Evolutionary conservation across 2,888 invertebrate species (phyloP), one percentile per base, ranked within the genome.

Genomic region (Ophraella communa): DNA sequence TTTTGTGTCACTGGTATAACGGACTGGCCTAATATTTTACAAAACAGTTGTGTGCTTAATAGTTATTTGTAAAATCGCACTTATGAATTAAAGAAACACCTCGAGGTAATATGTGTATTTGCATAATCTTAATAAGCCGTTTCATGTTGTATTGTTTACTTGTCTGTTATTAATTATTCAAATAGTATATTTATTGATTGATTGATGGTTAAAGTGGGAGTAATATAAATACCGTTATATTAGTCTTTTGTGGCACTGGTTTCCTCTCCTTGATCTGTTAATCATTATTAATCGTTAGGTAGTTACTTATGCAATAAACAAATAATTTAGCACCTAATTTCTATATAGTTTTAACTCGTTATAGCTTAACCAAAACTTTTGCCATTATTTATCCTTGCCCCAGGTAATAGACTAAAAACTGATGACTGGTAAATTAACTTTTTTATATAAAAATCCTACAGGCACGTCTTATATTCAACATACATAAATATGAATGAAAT

Each of bases 41-140:
- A 4, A 35, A 35, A 35, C 17, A n/a, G 1, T 33, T 10, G 5
- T 33, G n/a, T 33, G n/a, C 3, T 33, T 33, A 33, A n/a, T 4
- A 33, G 33, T 33, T 33, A 11, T 33, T 33, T 33, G n/a, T n/a
- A 33, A n/a, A 33, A 33, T 33, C 11, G 33, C 10, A 44, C 45
- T 56, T 56, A 27, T 44, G n/a, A 56, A 56, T 56, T 56, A 56
- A 30, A 17, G 10, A 23, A 56, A 56, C 23, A 33, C 17, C 56
- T 30, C 27, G 4, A 44, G 56, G 27, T 47, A 47, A 17, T 45
- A 7, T 45, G 24, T 20, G 7, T 14, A 23, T 56, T 45, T 57
- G 45, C 56, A 57, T 57, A 57, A 44, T 45, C 8, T 44, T 20
- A 57, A 27, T n/a, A n/a, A 45, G 23, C 21, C 45, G 8, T 45